A percentile compares a stretch with the other conserved stretches of the same genome.
These are phyloP conservation scores for Allolobophora icterica DNA, from an alignment of 2,888 invertebrate species.

Conservation along the genomic window DNA sequence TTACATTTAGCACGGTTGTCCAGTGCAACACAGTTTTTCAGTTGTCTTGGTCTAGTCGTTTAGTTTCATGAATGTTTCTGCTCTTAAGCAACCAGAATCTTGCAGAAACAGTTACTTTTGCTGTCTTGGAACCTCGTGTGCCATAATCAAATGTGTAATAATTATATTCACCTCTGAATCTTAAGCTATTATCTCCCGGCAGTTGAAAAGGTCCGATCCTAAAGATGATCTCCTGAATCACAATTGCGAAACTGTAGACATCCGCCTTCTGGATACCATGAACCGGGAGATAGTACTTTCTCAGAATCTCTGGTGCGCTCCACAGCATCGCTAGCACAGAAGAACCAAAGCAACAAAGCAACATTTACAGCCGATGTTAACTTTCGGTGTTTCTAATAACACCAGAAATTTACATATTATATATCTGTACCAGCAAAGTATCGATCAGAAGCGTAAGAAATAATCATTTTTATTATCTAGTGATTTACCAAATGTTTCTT, in stretches of 20 bases:
- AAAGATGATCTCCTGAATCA: constrained; percentile 73
- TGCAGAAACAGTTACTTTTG: too few relatives aligned
- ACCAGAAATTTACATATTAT: too few relatives aligned
- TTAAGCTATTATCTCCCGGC: background rate
- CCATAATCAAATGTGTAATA: too few relatives aligned
- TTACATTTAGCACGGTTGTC: too few relatives aligned
- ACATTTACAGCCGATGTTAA: background rate
- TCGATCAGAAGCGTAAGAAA: too few relatives aligned
- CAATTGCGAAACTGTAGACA: constrained; percentile 88
- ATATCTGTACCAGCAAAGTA: too few relatives aligned
- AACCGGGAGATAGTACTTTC: constrained; percentile 64
- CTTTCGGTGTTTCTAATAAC: background rate
- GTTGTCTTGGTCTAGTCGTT: background rate
- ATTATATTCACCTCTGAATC: background rate
- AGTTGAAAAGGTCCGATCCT: constrained; percentile 34
- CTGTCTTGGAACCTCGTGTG: background rate
- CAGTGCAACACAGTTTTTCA: background rate
- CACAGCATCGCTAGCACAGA: constrained; percentile 49
- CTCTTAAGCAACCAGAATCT: too few relatives aligned
- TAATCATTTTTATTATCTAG: too few relatives aligned
- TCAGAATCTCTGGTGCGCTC: constrained; percentile 79
- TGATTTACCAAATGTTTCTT: too few relatives aligned
- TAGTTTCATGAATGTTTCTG: background rate
- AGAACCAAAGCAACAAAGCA: background rate
- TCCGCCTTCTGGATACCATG: constrained; percentile 60